Conservation (phyloP, 2,888 invertebrate species). For the Limnephilus lunatus region DNA sequence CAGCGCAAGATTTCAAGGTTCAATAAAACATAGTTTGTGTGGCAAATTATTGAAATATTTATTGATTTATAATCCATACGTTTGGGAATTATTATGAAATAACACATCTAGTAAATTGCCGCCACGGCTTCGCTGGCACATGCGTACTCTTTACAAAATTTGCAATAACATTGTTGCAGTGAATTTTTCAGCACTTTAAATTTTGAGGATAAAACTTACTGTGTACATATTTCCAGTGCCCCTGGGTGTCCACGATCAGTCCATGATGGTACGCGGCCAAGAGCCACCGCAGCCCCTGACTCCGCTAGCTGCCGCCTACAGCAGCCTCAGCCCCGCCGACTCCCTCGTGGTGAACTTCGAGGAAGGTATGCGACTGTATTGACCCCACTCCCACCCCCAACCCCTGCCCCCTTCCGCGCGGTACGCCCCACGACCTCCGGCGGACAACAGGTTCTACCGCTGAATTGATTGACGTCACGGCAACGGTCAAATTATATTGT, state of each 20-base stretch:
- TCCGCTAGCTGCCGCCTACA: constrained; percentile 79
- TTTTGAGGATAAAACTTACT: not conserved
- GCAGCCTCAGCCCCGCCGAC: constrained; percentile 76
- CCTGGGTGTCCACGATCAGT: constrained; percentile 46
- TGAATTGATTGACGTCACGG: not conserved
- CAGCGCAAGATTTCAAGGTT: too few relatives aligned
- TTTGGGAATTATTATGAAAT: too few relatives aligned
- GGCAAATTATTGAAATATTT: too few relatives aligned
- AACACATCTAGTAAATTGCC: too few relatives aligned
- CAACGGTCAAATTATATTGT: not conserved
- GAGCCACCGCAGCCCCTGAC: constrained; percentile 69
- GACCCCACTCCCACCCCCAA: constrained; percentile 68
- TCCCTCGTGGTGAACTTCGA: constrained; percentile 88
- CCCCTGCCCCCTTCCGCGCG: not conserved
- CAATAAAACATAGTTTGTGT: too few relatives aligned
- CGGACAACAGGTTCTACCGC: not conserved
- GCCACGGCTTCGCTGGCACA: too few relatives aligned
- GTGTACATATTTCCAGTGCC: constrained; percentile 48
- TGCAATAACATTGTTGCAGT: not conserved
- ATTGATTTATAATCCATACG: too few relatives aligned
- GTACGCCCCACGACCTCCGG: not conserved
- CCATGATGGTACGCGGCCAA: constrained; percentile 48
- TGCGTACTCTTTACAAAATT: too few relatives aligned
- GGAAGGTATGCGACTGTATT: constrained; percentile 89
- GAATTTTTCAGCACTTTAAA: not conserved